Conservation (phyloP, 2,113 vertebrate genomes). For the Hippopotamus amphibius region DNA sequence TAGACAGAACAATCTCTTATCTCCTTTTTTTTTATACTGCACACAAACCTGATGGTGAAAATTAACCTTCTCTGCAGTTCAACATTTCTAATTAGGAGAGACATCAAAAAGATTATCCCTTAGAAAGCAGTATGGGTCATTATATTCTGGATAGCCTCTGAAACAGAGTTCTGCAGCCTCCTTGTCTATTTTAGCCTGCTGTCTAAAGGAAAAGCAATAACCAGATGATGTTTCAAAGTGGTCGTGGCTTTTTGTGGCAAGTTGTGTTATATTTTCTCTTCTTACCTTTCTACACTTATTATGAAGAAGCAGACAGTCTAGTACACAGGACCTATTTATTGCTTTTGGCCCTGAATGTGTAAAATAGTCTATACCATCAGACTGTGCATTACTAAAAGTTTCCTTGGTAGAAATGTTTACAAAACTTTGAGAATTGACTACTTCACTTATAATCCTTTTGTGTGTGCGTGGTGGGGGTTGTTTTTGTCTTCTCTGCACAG, state of each 20-base stretch:
- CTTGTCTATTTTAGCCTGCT: slow-evolving; percentile 33
- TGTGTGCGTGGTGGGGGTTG: background rate
- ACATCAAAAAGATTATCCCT: slow-evolving; percentile 67
- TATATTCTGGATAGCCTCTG: slow-evolving; percentile 41
- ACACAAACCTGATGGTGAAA: slow-evolving; percentile 63
- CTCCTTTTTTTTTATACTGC: slow-evolving; percentile 38
- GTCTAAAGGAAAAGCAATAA: slow-evolving; percentile 63
- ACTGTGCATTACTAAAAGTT: background rate
- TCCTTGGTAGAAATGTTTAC: slow-evolving; percentile 41
- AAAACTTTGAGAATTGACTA: background rate
- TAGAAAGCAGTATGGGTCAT: slow-evolving; percentile 14
- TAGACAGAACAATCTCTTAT: slow-evolving; percentile 33
- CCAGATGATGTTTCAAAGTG: slow-evolving; percentile 63
- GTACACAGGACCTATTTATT: background rate
- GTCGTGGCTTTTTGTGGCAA: slow-evolving; percentile 34
- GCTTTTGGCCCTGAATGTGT: background rate
- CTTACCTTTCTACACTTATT: slow-evolving; percentile 50
- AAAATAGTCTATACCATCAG: background rate
- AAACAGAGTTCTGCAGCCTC: slow-evolving; percentile 32
- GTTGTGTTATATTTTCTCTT: slow-evolving; percentile 52
- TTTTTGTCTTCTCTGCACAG: background rate
- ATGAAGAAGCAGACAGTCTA: slow-evolving; percentile 27
- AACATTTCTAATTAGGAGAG: slow-evolving; percentile 78
- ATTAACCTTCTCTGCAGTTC: slow-evolving; percentile 74
- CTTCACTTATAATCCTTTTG: background rate